phyloP scores from a whole-genome alignment of 2,113 vertebrate species.

The Barnardius zonarius region DNA sequence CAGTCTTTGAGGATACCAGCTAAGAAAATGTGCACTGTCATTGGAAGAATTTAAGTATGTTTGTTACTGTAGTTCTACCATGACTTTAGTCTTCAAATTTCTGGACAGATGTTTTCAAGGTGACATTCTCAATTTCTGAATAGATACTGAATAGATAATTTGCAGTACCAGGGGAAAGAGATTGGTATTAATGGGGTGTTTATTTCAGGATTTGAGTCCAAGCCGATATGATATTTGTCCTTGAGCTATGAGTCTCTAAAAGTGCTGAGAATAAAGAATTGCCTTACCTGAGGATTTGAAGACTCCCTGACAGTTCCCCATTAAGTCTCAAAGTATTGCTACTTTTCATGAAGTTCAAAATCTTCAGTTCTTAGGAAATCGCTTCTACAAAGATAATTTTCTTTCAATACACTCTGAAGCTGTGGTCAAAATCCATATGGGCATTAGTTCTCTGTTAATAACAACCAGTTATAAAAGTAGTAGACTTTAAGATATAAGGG shows the following conservation, averaged over 20 bases:
- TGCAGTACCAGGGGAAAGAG: background rate
- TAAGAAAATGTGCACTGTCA: background rate
- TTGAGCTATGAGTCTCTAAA: background rate
- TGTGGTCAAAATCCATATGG: background rate
- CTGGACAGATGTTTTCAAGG: background rate
- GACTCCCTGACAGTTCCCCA: background rate
- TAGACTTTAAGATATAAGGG: background rate
- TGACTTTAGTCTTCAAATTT: background rate
- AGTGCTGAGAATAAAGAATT: background rate
- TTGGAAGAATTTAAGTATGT: background rate
- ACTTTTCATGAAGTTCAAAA: background rate
- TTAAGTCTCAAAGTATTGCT: slow-evolving; percentile 12
- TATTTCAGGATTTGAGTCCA: background rate
- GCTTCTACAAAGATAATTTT: background rate
- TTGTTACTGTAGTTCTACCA: background rate
- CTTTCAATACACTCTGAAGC: background rate
- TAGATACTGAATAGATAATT: background rate
- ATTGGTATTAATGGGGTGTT: background rate
- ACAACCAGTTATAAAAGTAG: background rate
- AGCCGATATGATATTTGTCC: background rate
- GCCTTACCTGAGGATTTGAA: background rate
- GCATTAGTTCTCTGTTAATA: background rate
- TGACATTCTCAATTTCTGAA: background rate
- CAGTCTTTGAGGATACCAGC: background rate
- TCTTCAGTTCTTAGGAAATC: background rate